Evolutionary conservation across 2,888 invertebrate species (phyloP).

Genomic region (Oeneis ivallda): DNA sequence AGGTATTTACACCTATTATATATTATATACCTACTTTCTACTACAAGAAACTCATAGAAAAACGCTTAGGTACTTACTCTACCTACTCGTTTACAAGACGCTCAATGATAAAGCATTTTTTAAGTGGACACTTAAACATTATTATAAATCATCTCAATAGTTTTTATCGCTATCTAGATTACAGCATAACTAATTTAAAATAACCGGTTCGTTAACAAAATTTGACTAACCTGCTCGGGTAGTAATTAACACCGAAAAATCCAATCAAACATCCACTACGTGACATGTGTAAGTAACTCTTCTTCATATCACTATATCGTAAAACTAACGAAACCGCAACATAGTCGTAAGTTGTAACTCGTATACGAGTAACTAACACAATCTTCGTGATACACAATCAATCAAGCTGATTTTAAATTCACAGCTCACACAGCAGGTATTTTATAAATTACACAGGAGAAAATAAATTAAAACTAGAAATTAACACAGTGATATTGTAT

Average conservation of each 20-base stretch:
- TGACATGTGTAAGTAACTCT: slow-evolving; percentile 38
- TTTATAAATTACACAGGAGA: neutral
- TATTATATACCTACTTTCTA: neutral
- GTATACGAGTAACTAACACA: slow-evolving; percentile 20
- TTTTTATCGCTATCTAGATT: slow-evolving; percentile 18
- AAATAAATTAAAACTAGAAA: neutral
- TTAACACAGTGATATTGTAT: slow-evolving; percentile 9
- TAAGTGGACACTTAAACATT: too few species aligned
- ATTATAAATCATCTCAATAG: neutral
- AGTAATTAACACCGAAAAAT: slow-evolving; percentile 37
- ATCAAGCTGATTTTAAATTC: slow-evolving; percentile 29
- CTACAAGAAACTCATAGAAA: neutral
- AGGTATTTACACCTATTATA: too few species aligned
- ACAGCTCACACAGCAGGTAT: slow-evolving; percentile 25
- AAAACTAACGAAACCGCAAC: slow-evolving; percentile 34
- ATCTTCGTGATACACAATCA: slow-evolving; percentile 39
- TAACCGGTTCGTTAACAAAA: slow-evolving; percentile 24
- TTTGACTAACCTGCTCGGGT: slow-evolving; percentile 36
- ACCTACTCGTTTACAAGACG: neutral
- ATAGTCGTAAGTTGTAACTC: slow-evolving; percentile 22
- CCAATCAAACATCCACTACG: slow-evolving; percentile 47
- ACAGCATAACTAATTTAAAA: slow-evolving; percentile 17
- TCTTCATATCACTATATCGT: slow-evolving; percentile 34
- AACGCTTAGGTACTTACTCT: neutral
- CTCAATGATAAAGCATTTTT: neutral